A percentile compares a stretch with the other conserved stretches of the same genome.
Evolutionary conservation across 1,140 invertebrate species (phyloP).

Genomic region (Ditylenchus dipsaci): DNA sequence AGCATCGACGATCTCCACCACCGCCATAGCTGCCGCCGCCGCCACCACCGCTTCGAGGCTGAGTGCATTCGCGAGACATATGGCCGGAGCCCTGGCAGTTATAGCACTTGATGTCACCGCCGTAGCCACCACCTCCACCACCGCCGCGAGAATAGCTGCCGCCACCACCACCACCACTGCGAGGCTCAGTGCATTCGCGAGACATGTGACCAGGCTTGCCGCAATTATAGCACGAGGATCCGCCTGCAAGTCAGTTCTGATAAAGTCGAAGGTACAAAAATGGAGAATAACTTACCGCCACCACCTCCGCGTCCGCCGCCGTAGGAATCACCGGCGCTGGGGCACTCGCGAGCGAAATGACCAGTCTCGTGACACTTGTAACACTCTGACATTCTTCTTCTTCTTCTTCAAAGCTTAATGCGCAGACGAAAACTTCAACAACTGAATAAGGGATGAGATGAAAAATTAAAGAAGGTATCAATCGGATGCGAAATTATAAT

Average conservation of each 20-base stretch:
- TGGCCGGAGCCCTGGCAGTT: constrained; percentile 5
- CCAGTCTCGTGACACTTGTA: constrained; percentile 3
- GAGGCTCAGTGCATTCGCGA: constrained; percentile 8
- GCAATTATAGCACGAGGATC: constrained; percentile 8
- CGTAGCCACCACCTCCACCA: neutral
- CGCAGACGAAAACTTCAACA: too few relatives aligned
- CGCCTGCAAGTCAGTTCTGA: neutral
- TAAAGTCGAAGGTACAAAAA: too few relatives aligned
- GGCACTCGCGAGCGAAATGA: constrained; percentile 11
- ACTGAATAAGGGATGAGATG: neutral
- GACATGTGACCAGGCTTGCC: constrained; percentile 3
- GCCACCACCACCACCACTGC: constrained; percentile 7
- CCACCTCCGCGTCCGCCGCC: constrained; percentile 7
- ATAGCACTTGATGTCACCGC: constrained; percentile 6
- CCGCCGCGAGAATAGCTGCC: neutral
- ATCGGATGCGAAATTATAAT: too few relatives aligned
- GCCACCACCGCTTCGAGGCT: constrained; percentile 6
- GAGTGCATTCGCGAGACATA: constrained; percentile 9
- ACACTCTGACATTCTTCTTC: neutral
- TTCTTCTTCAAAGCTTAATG: too few relatives aligned
- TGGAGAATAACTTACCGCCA: neutral
- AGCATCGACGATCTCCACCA: neutral
- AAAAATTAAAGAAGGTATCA: too few relatives aligned
- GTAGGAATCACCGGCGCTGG: neutral
- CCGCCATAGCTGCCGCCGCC: constrained; percentile 4